phyloP scores from a whole-genome alignment of 2,797 vertebrate genomes.

The Cynopterus sphinx region DNA sequence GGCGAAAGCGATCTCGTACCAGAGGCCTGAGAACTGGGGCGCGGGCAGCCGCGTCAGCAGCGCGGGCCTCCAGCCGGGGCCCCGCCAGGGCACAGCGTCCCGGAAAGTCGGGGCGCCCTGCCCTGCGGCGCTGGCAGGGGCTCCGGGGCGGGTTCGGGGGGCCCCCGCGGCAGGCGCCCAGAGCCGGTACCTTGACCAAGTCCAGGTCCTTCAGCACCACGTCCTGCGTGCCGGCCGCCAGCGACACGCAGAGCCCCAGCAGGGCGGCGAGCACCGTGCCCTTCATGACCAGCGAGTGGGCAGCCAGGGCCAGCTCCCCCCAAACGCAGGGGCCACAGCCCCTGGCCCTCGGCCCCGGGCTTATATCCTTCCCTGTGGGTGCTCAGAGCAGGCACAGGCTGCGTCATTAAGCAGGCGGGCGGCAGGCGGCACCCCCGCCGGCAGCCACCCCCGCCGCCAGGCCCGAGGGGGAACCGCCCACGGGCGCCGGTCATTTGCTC shows the following conservation, averaged over 20 bases:
- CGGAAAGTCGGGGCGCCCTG: rapidly evolving
- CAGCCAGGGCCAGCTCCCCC: neutral
- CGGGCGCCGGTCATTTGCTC: too few relatives aligned
- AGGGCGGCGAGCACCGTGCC: neutral
- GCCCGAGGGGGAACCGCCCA: neutral
- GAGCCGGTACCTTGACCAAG: neutral
- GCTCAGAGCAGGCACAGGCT: neutral
- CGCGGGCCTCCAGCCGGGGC: too few relatives aligned
- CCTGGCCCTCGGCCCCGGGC: rapidly evolving
- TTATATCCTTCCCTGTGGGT: neutral
- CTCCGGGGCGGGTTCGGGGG: neutral
- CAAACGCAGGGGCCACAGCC: neutral
- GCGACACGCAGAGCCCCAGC: neutral
- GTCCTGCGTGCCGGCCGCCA: neutral
- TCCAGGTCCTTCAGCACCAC: neutral
- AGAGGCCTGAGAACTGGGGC: neutral
- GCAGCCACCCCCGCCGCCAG: neutral
- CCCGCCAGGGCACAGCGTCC: neutral
- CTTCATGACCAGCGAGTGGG: neutral
- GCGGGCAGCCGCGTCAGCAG: neutral
- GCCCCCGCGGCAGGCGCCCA: rapidly evolving
- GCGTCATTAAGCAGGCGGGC: neutral
- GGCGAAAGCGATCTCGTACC: neutral
- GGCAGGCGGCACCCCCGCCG: neutral
- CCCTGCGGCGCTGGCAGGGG: neutral